Evolutionary conservation across 2,888 invertebrate species (phyloP).

Genomic region (Acrobasis repandana): DNA sequence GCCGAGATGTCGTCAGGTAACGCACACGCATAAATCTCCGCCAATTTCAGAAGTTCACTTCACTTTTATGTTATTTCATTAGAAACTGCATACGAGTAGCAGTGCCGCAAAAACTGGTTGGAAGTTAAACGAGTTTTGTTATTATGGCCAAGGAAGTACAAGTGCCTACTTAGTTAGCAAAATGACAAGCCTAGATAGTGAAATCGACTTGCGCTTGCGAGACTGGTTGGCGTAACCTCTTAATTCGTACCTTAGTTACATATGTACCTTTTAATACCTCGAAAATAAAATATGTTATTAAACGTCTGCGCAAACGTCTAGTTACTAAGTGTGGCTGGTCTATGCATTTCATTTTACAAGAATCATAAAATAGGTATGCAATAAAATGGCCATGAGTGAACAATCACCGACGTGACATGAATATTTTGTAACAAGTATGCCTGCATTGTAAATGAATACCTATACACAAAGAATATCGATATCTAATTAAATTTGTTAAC

Average conservation of each 20-base stretch:
- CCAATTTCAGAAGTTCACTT: not conserved
- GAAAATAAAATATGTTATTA: not conserved
- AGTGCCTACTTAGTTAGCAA: constrained; percentile 1
- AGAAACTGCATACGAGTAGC: constrained; percentile 10
- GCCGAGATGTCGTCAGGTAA: constrained; percentile 96
- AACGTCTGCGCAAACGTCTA: not conserved
- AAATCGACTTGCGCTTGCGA: not conserved
- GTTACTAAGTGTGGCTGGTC: not conserved
- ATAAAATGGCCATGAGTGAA: not conserved
- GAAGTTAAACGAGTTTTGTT: constrained; percentile 2
- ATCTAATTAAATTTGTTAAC: too few relatives aligned
- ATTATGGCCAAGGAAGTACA: not conserved
- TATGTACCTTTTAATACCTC: not conserved
- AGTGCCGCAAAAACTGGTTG: not conserved
- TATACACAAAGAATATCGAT: not conserved
- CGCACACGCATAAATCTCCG: not conserved
- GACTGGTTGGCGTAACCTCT: not conserved
- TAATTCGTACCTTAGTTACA: constrained; percentile 1
- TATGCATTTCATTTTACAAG: not conserved
- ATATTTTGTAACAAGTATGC: not conserved
- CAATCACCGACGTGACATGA: not conserved
- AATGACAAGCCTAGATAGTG: constrained; percentile 1
- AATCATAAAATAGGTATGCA: not conserved
- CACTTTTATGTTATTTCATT: not conserved
- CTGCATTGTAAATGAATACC: not conserved